These are phyloP conservation scores for Nilaparvata lugens DNA, from an alignment of 1,140 invertebrate species.

Conservation along the genomic window DNA sequence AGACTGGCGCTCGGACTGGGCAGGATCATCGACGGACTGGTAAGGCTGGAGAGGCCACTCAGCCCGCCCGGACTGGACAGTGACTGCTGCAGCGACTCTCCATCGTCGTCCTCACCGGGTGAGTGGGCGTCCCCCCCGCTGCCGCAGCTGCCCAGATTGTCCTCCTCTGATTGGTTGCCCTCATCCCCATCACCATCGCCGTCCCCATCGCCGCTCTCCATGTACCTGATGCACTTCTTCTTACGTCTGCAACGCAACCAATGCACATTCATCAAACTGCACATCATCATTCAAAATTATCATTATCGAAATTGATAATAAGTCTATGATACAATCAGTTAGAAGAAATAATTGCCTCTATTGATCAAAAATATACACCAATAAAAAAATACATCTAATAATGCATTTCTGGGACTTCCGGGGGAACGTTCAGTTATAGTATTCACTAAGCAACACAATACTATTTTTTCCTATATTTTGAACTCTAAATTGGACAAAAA, in stretches of 20 bases:
- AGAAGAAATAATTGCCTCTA: too few species aligned
- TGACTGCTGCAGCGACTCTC: constrained; percentile 48
- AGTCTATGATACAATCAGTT: too few species aligned
- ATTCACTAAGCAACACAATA: too few species aligned
- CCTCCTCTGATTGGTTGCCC: constrained; percentile 59
- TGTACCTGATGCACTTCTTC: constrained; percentile 96
- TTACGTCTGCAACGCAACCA: constrained; percentile 71
- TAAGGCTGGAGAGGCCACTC: constrained; percentile 65
- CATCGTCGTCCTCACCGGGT: constrained; percentile 57
- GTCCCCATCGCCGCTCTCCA: constrained; percentile 47
- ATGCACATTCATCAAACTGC: neutral
- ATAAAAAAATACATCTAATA: too few species aligned
- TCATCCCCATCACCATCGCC: constrained; percentile 39
- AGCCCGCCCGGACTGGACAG: constrained; percentile 67
- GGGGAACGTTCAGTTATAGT: too few species aligned
- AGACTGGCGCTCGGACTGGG: constrained; percentile 54
- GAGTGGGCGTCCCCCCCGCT: constrained; percentile 63
- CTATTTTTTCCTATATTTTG: too few species aligned
- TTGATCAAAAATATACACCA: too few species aligned
- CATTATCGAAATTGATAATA: too few species aligned
- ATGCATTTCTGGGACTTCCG: too few species aligned
- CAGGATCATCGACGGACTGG: constrained; percentile 59
- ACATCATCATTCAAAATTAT: too few species aligned
- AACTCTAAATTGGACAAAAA: too few species aligned
- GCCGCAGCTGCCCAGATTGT: constrained; percentile 62